These are phyloP conservation scores for Siderastrea radians DNA, from an alignment of 92 coral and sea anemone species.

Conservation along the genomic window DNA sequence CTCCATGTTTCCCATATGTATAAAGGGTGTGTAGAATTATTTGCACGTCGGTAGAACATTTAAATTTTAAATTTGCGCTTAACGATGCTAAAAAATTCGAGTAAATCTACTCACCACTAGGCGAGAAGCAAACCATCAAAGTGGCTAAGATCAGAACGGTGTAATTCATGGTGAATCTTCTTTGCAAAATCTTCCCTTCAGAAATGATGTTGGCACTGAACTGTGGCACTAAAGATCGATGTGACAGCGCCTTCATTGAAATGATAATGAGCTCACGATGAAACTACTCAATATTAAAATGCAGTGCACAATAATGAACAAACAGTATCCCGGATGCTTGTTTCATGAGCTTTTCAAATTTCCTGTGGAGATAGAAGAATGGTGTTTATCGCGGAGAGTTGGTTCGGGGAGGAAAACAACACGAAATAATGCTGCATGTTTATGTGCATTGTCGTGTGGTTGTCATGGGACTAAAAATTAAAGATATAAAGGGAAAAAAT, in stretches of 20 bases:
- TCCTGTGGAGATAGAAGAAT: too few relatives aligned
- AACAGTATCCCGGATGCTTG: too few relatives aligned
- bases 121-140: background rate
- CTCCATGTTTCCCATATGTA: background rate
- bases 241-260: background rate
- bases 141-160: background rate
- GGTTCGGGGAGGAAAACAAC: too few relatives aligned
- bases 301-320: background rate
- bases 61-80: background rate
- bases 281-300: background rate
- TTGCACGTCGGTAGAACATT: background rate
- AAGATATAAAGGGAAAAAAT: too few relatives aligned
- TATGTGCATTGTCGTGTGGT: too few relatives aligned
- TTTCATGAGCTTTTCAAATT: too few relatives aligned
- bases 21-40: background rate
- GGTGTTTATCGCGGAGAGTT: too few relatives aligned
- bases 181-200: too few relatives aligned
- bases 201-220: too few relatives aligned
- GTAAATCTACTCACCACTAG: conserved; percentile 21
- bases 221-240: background rate
- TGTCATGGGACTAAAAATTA: too few relatives aligned
- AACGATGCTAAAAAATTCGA: background rate
- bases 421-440: too few relatives aligned
- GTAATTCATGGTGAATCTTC: conserved; percentile 7
- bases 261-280: too few relatives aligned